These are phyloP conservation scores for Prunella fulvescens DNA, from an alignment of 2,113 vertebrate species.

Conservation along the genomic window DNA sequence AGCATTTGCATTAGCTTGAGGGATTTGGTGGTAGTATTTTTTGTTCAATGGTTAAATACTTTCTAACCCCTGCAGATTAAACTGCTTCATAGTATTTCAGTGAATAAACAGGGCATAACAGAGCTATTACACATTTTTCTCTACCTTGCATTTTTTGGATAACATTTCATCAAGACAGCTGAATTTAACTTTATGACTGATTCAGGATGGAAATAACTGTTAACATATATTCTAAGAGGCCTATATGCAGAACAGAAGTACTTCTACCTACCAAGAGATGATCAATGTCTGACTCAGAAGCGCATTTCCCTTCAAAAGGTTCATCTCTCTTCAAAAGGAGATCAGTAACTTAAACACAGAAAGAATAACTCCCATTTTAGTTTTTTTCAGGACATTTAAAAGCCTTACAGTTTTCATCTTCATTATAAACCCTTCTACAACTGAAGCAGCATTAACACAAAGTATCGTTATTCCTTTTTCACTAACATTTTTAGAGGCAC, in stretches of 20 bases:
- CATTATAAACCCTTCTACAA: background rate
- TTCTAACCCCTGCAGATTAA: background rate
- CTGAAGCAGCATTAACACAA: background rate
- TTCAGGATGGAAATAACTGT: background rate
- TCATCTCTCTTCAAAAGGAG: background rate
- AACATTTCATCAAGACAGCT: background rate
- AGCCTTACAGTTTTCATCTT: background rate
- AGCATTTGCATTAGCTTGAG: background rate
- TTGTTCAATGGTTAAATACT: background rate
- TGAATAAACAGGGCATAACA: background rate
- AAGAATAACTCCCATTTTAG: background rate
- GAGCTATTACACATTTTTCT: background rate
- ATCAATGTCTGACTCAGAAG: background rate
- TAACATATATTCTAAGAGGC: background rate
- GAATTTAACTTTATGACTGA: background rate
- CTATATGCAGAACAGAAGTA: background rate
- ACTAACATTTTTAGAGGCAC: background rate
- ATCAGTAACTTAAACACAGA: background rate
- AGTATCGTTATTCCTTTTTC: background rate
- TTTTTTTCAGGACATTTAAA: background rate
- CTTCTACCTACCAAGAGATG: background rate
- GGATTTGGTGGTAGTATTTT: background rate
- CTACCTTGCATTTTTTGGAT: background rate
- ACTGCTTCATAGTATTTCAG: background rate
- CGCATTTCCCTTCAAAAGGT: background rate